Evolutionary conservation across 2,888 invertebrate genomes (phyloP).

Genomic region (Lithophane leautieri): DNA sequence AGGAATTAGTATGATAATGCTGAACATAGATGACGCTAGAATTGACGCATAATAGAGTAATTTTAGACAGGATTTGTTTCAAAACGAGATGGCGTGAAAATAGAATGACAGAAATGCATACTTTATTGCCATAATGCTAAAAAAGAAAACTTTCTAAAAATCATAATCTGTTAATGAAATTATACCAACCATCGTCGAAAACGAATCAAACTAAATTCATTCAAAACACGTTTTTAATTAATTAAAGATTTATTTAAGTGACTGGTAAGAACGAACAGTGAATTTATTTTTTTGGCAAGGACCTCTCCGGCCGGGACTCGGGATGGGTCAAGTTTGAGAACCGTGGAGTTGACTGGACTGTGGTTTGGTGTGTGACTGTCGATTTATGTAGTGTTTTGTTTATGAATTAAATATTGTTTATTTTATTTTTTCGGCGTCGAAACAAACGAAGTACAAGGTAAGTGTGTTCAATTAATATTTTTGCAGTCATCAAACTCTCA

Average conservation of each 20-base stretch:
- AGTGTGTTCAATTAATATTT: conserved; percentile 60
- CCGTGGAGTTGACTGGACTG: conserved; percentile 63
- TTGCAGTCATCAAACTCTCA: conserved; percentile 38
- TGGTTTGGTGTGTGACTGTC: conserved; percentile 72
- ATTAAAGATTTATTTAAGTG: conserved; percentile 7
- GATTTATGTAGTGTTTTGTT: conserved; percentile 77
- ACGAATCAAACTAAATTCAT: neutral
- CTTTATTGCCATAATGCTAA: conserved; percentile 5
- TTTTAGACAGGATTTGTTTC: too few relatives aligned
- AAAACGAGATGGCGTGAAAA: conserved; percentile 23
- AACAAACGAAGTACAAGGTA: conserved; percentile 74
- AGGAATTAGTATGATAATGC: neutral
- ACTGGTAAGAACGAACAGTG: conserved; percentile 38
- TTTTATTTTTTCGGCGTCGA: conserved; percentile 61
- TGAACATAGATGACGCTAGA: conserved; percentile 6
- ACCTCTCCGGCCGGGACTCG: conserved; percentile 47
- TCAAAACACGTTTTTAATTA: neutral
- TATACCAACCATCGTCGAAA: too few relatives aligned
- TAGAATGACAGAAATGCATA: neutral
- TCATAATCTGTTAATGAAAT: neutral
- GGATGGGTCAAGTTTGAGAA: conserved; percentile 64
- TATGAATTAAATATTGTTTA: conserved; percentile 74
- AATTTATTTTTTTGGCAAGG: conserved; percentile 53
- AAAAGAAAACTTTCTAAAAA: neutral
- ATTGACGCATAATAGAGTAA: rapidly evolving